Evolutionary conservation across 2,888 invertebrate species (phyloP).

Genomic region (Papilio elwesi): DNA sequence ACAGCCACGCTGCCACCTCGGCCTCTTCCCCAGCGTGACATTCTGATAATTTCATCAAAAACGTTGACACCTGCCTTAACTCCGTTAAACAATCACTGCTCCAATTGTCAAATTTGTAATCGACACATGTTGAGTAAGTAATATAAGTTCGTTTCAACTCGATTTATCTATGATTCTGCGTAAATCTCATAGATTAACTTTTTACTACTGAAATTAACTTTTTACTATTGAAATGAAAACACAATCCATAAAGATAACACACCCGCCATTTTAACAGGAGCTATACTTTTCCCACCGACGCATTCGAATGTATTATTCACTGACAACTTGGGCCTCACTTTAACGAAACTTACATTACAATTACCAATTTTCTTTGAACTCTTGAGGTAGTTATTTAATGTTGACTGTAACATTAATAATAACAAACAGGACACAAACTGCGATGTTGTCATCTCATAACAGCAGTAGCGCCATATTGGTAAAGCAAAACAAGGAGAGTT

Average conservation of each 20-base stretch:
- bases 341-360: constrained; percentile 59
- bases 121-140: constrained; percentile 63
- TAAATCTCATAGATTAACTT: constrained; percentile 61
- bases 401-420: constrained; percentile 64
- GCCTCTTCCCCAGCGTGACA: constrained; percentile 87
- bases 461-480: constrained; percentile 83
- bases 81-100: constrained; percentile 63
- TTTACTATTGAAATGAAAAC: constrained; percentile 76
- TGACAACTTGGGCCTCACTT: constrained; percentile 53
- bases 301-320: constrained; percentile 59
- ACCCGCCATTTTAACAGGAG: constrained; percentile 83
- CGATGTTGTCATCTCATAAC: constrained; percentile 85
- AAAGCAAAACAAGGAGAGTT: constrained; percentile 58
- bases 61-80: constrained; percentile 73
- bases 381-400: constrained; percentile 71
- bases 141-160: constrained; percentile 50
- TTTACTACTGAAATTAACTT: too few species aligned
- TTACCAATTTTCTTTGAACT: constrained; percentile 68
- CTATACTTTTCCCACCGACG: constrained; percentile 72
- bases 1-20: constrained; percentile 85
- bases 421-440: constrained; percentile 80
- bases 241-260: constrained; percentile 81
- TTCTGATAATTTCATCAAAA: constrained; percentile 82
- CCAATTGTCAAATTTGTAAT: constrained; percentile 68
- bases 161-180: constrained; percentile 53